Base-by-base conservation (phyloP, 2,797 vertebrate species). In the Percopsis omiscomaycus region DNA sequence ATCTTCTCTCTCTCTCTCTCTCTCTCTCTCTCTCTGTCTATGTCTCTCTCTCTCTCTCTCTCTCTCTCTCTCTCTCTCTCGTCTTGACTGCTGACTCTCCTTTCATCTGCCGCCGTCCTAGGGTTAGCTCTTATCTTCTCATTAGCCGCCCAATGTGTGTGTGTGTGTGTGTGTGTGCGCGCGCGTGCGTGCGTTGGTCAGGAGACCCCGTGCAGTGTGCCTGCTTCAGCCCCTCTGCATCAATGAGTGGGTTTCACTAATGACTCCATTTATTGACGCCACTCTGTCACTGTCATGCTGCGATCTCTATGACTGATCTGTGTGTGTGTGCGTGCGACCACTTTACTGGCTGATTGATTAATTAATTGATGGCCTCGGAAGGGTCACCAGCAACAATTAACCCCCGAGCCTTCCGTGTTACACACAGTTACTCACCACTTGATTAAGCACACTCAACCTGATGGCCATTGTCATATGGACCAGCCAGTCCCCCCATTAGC, bases 241-340 rank as follows among this genome's bases (percentile, higher is more conserved):
- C 48, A 51, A 57, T 65, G 54, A 32, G 64, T 67, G 53, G 63
- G 52, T 55, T 63, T 49, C 49, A 59, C 69, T 80, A 72, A 71
- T 75, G 73, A 66, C 51, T 58, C 66, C 22, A 49, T 59, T 55
- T 65, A 59, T 78, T 72, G 55, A 76, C 29, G 62, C 3, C 28
- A 6, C 53, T 77, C 56, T 74, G 63, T 84, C 75, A 73, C 66
- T 71, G 78, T 56, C 71, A 67, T 46, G 64, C 55, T 71, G 66
- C 63, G 57, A 55, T 72, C 72, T 55, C 27, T 61, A 49, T 74
- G 72, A 78, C 66, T 77, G 78, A 81, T 79, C 9, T 52, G 32
- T 55, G 65, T 56, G 12, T 29, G 55, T 0, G 15, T 9, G 61
- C 32, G 49, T 9, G 29, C 57, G 57, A 57, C 14, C 61, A 32